These are phyloP conservation scores for Micromussa lordhowensis DNA, from an alignment of 92 coral and sea anemone genomes.

Conservation along the genomic window DNA sequence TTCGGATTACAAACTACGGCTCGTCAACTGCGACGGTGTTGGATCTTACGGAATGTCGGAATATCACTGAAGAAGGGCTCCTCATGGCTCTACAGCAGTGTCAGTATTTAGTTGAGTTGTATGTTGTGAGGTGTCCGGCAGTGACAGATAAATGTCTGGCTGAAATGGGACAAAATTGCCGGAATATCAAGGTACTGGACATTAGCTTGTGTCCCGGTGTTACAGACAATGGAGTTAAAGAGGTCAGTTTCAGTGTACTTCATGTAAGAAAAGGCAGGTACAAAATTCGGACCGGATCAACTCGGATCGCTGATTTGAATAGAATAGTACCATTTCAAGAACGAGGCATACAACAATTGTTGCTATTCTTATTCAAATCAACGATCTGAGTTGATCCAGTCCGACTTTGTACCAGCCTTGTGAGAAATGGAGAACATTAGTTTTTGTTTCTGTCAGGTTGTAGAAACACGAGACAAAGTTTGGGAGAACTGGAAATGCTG, in stretches of 20 bases:
- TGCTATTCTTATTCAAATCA: too few relatives aligned
- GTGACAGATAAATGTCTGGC: slow-evolving; percentile 72
- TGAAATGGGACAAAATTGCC: slow-evolving; percentile 75
- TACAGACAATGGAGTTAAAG: slow-evolving; percentile 80
- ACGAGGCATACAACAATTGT: too few relatives aligned
- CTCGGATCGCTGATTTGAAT: too few relatives aligned
- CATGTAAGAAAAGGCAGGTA: too few relatives aligned
- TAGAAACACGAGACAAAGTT: too few relatives aligned
- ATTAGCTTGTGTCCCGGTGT: slow-evolving; percentile 76
- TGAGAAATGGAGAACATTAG: too few relatives aligned
- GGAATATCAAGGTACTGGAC: slow-evolving; percentile 63
- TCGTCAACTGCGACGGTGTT: slow-evolving; percentile 47
- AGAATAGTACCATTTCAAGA: too few relatives aligned
- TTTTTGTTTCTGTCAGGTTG: too few relatives aligned
- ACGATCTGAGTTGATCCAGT: too few relatives aligned
- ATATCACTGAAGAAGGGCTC: slow-evolving; percentile 73
- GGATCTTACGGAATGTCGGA: slow-evolving; percentile 75
- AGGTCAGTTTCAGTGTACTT: slow-evolving; percentile 62
- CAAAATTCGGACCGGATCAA: too few relatives aligned
- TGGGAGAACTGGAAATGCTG: too few relatives aligned
- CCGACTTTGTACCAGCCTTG: too few relatives aligned
- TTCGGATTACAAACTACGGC: slow-evolving; percentile 65
- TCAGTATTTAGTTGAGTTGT: slow-evolving; percentile 56
- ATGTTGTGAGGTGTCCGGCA: slow-evolving; percentile 63
- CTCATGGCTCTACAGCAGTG: slow-evolving; percentile 66